phyloP scores from a whole-genome alignment of 2,113 vertebrate genomes.

The Ptyas mucosa region DNA sequence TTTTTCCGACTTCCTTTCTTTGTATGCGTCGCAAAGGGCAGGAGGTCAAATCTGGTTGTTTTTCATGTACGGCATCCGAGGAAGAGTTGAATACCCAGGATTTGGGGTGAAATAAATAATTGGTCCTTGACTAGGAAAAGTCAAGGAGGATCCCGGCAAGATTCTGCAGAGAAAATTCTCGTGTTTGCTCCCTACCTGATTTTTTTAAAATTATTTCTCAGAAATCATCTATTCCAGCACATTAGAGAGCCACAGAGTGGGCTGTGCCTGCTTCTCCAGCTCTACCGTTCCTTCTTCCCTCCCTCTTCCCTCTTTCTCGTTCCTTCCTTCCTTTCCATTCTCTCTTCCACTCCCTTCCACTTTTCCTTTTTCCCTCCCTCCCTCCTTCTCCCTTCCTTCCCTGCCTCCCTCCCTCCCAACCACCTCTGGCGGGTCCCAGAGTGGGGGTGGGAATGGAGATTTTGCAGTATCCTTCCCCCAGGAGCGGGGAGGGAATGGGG shows the following conservation, averaged over 20 bases:
- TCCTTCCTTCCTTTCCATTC: not conserved
- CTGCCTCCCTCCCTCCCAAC: too few species aligned
- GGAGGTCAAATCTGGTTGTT: not conserved
- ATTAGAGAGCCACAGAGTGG: not conserved
- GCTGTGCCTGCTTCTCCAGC: not conserved
- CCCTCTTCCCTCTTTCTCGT: not conserved
- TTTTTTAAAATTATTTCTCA: not conserved
- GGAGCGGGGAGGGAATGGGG: too few species aligned
- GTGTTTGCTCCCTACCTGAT: not conserved
- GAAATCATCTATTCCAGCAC: not conserved
- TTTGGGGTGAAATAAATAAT: not conserved
- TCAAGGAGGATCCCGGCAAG: not conserved
- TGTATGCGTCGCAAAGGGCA: accelerated
- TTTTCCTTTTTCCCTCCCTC: too few species aligned
- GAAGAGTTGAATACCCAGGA: too few species aligned
- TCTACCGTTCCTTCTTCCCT: not conserved
- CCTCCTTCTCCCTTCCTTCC: too few species aligned
- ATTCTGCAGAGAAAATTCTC: not conserved
- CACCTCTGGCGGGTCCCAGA: too few species aligned
- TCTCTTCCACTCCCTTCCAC: not conserved
- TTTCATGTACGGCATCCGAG: accelerated
- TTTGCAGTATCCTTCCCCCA: too few species aligned
- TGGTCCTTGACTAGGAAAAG: not conserved
- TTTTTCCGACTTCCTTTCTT: not conserved
- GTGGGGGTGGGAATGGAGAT: too few species aligned